These are phyloP conservation scores for Pristis pectinata DNA, from an alignment of 2,797 vertebrate genomes.

Conservation along the genomic window DNA sequence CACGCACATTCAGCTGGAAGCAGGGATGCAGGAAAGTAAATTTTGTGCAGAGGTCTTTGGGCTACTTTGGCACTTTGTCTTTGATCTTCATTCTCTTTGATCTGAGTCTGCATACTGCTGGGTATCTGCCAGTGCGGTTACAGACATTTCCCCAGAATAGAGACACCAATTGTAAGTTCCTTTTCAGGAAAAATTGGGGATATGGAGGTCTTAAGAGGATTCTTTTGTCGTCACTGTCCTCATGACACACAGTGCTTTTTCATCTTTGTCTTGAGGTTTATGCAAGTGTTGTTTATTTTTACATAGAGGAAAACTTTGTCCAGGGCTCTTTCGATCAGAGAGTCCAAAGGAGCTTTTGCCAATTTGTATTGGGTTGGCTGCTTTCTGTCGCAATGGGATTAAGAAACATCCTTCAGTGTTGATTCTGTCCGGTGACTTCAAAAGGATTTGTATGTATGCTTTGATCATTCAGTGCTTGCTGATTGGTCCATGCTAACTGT, in stretches of 20 bases:
- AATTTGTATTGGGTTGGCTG: background rate
- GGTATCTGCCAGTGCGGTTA: constrained; percentile 21
- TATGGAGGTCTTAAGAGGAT: background rate
- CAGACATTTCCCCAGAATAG: constrained; percentile 33
- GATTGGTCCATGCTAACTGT: background rate
- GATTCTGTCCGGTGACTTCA: background rate
- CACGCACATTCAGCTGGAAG: background rate
- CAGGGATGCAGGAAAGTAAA: background rate
- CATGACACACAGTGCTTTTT: constrained; percentile 26
- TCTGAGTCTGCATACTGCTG: background rate
- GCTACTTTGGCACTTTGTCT: constrained; percentile 25
- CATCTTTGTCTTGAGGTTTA: constrained; percentile 7
- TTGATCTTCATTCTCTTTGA: constrained; percentile 33
- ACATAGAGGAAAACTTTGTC: background rate
- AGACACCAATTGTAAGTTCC: constrained; percentile 20
- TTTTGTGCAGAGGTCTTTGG: background rate
- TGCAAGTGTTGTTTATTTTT: constrained; percentile 2
- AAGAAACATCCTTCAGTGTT: background rate
- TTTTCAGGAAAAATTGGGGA: constrained; percentile 3
- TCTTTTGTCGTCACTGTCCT: background rate
- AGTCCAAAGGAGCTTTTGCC: background rate
- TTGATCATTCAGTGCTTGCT: background rate
- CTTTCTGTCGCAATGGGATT: background rate
- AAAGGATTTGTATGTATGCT: background rate
- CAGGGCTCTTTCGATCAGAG: background rate